A percentile compares a stretch with the other conserved stretches of the same genome.
Conservation (phyloP, 1,140 invertebrate species). For the Elysia chlorotica region DNA sequence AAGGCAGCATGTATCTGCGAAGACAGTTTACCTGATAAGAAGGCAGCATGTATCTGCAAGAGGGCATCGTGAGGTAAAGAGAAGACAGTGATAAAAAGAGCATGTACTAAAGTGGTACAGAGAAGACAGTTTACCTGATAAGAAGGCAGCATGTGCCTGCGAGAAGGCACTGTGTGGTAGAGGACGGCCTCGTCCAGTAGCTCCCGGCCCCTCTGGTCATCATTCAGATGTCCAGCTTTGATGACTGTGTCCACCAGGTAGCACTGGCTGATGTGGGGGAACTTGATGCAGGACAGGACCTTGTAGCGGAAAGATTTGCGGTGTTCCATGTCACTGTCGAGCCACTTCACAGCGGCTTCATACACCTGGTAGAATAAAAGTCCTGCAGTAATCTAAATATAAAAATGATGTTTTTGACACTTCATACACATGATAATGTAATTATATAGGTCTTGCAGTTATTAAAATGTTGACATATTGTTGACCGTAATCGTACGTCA, state of each 20-base stretch:
- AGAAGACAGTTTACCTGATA: conserved; percentile 44
- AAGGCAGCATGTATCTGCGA: no score
- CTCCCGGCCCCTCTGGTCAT: conserved; percentile 45
- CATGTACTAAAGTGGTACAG: no score
- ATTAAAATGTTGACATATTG: no score
- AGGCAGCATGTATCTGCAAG: no score
- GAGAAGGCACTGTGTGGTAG: conserved; percentile 51
- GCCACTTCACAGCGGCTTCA: conserved; percentile 47
- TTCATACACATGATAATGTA: no score
- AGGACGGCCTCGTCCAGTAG: conserved; percentile 46
- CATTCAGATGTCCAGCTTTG: conserved; percentile 35
- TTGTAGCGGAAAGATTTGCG: conserved; percentile 33
- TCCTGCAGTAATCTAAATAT: no score
- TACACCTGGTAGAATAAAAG: conserved; percentile 39
- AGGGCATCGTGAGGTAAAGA: no score
- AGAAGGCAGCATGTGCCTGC: conserved; percentile 44
- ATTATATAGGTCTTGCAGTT: no score
- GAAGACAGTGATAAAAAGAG: no score
- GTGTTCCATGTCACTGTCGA: conserved; percentile 40
- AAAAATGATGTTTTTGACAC: no score
- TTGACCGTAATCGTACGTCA: no score
- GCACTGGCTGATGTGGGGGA: conserved; percentile 45
- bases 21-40: no score
- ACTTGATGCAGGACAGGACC: conserved; percentile 52
- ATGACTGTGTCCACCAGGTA: conserved; percentile 49